A percentile compares a stretch with the other conserved stretches of the same genome.
Conservation (phyloP, 2,888 invertebrate genomes). For the Erynnis tages region DNA sequence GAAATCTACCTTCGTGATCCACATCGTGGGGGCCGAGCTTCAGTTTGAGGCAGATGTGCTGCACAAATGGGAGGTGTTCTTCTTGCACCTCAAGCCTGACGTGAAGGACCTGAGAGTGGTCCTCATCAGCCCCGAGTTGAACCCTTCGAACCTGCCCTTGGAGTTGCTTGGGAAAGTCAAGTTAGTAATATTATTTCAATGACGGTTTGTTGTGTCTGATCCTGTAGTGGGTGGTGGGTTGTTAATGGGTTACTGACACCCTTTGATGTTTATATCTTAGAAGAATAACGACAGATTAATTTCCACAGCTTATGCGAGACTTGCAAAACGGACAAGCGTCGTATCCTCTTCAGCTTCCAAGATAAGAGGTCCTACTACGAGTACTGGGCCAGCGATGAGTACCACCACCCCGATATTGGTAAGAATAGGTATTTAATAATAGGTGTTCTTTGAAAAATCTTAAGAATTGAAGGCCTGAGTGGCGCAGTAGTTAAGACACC, state of each 20-base stretch:
- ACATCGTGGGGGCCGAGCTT: slow-evolving; percentile 85
- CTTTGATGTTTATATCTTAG: not conserved
- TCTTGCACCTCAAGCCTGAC: slow-evolving; percentile 83
- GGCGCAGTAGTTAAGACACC: too few species aligned
- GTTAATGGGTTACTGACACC: too few species aligned
- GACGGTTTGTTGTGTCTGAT: too few species aligned
- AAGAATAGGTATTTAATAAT: too few species aligned
- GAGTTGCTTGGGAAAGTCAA: slow-evolving; percentile 80
- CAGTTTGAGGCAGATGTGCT: slow-evolving; percentile 86
- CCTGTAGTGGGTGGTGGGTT: too few species aligned
- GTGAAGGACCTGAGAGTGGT: slow-evolving; percentile 80
- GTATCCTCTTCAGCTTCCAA: slow-evolving; percentile 77
- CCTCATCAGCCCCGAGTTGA: slow-evolving; percentile 85
- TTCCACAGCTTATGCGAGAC: slow-evolving; percentile 75
- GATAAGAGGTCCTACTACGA: slow-evolving; percentile 78
- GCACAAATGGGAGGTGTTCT: slow-evolving; percentile 86
- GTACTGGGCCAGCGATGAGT: slow-evolving; percentile 69
- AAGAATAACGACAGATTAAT: not conserved
- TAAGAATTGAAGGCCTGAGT: too few species aligned
- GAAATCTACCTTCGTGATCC: slow-evolving; percentile 64
- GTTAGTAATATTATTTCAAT: slow-evolving; percentile 48
- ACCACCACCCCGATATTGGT: slow-evolving; percentile 81
- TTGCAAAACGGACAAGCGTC: slow-evolving; percentile 73
- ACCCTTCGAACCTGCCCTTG: slow-evolving; percentile 79
- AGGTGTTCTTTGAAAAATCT: too few species aligned